Conservation (phyloP, 2,113 vertebrate species). For the Ramphastos sulfuratus region DNA sequence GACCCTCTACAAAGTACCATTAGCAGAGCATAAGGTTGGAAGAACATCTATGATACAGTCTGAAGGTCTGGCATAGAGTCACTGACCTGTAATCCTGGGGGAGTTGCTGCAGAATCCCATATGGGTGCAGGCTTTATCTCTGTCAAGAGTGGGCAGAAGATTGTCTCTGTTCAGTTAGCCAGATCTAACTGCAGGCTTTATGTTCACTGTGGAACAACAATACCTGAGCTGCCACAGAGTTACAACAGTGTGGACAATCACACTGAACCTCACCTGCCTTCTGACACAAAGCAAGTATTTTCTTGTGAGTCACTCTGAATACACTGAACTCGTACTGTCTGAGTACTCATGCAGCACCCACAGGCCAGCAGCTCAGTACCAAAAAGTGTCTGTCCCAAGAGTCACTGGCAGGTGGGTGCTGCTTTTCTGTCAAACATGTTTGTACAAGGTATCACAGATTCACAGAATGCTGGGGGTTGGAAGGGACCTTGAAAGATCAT, state of each 20-base stretch:
- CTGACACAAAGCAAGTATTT: neutral
- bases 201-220: neutral
- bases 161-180: neutral
- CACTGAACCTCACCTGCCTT: neutral
- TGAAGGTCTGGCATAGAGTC: neutral
- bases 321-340: neutral
- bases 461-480: too few species aligned
- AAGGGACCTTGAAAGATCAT: too few species aligned
- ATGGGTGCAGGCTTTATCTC: neutral
- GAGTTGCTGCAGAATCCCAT: neutral
- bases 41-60: neutral
- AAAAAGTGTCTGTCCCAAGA: neutral
- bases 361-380: rapidly evolving
- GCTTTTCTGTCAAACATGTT: neutral
- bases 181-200: neutral
- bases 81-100: neutral
- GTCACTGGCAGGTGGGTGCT: neutral
- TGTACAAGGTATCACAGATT: neutral
- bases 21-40: neutral
- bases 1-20: neutral
- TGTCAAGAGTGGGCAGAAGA: neutral
- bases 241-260: neutral
- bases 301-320: neutral
- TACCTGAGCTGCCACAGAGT: neutral
- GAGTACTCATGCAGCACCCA: neutral